Evolutionary conservation across 2,113 vertebrate genomes (phyloP), one percentile per base, ranked within the genome.

Genomic region (Leptodactylus fuscus): DNA sequence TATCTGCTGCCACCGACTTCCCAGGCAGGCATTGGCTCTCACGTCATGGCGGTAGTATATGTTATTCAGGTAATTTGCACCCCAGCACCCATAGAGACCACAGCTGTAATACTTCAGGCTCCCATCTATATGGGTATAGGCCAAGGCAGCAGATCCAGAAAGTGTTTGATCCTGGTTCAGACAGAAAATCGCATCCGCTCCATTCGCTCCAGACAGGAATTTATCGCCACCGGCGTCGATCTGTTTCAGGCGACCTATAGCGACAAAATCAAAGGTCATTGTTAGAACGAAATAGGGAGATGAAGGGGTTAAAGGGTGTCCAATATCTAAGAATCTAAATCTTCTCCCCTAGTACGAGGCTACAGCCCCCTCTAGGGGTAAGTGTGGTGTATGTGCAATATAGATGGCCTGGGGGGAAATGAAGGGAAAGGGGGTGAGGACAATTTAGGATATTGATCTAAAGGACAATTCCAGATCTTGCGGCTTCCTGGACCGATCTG

Each of bases 21-120:
- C 87, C n/a, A 5, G 16, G 29, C 87, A 88, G 5, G 9, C 3
- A 4, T 10, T 69, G 13, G 81, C 46, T 20, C 36, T 76, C 44
- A 87, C 81, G 11, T 11, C 44, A 4, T 38, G 2, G n/a, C 86
- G 73, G 73, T 32, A 71, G 2, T 4, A 88, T 38, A 89, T 81
- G 4, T 75, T 12, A 7, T 8, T 4, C 7, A 16, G 78, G 62
- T 83, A 16, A 85, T 60, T n/a, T n/a, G n/a, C n/a, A 1, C 81
- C 87, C 83, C 88, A 88, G 34, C 85, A 76, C 1, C 89, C 87
- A 11, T 69, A 32, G 3, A 55, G 77, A 22, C 88, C 88, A 58
- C 87, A 83, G 6, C 65, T 48, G 27, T 92, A 90, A 81, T 90
- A 90, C 1, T 41, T 82, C 20, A 91, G 65, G 5, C 51, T 81